Conservation (phyloP, 2,888 invertebrate genomes). For the Caenorhabditis sp. region DNA sequence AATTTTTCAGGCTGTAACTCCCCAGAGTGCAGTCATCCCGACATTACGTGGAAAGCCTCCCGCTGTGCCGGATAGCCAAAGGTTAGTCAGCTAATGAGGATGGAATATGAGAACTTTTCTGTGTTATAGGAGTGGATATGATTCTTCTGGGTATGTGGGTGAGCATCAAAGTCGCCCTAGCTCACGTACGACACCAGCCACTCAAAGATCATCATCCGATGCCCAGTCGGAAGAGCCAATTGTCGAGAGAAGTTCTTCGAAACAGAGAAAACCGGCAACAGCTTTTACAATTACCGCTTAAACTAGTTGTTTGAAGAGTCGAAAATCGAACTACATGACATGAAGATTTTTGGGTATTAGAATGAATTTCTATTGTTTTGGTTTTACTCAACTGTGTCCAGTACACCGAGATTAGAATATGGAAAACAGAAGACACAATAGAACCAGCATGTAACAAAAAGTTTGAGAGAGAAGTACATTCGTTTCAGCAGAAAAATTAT, state of each 20-base stretch:
- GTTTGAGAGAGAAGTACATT: too few relatives aligned
- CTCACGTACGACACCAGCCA: slow-evolving; percentile 52
- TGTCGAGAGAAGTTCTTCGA: slow-evolving; percentile 35
- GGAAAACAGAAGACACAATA: too few relatives aligned
- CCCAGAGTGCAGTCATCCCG: slow-evolving; percentile 74
- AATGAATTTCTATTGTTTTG: too few relatives aligned
- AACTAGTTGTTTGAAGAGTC: not conserved
- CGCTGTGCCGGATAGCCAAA: slow-evolving; percentile 64
- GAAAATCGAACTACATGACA: not conserved
- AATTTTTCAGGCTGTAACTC: slow-evolving; percentile 24
- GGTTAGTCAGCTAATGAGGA: slow-evolving; percentile 52
- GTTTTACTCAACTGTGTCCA: too few relatives aligned
- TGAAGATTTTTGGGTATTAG: too few relatives aligned
- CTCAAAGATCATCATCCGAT: slow-evolving; percentile 57
- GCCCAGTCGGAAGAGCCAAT: slow-evolving; percentile 35
- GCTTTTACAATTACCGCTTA: slow-evolving; percentile 58
- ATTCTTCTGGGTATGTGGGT: slow-evolving; percentile 63
- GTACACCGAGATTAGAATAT: too few relatives aligned
- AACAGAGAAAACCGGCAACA: slow-evolving; percentile 44
- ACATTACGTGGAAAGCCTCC: slow-evolving; percentile 69
- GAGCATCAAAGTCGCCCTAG: slow-evolving; percentile 66
- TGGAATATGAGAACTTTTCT: slow-evolving; percentile 8
- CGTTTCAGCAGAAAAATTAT: too few relatives aligned
- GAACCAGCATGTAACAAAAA: too few relatives aligned
- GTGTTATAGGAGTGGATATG: slow-evolving; percentile 55